Evolutionary conservation across 1,140 invertebrate genomes (phyloP), one percentile per base, ranked within the genome.

Genomic region (Zaprionus capensis): DNA sequence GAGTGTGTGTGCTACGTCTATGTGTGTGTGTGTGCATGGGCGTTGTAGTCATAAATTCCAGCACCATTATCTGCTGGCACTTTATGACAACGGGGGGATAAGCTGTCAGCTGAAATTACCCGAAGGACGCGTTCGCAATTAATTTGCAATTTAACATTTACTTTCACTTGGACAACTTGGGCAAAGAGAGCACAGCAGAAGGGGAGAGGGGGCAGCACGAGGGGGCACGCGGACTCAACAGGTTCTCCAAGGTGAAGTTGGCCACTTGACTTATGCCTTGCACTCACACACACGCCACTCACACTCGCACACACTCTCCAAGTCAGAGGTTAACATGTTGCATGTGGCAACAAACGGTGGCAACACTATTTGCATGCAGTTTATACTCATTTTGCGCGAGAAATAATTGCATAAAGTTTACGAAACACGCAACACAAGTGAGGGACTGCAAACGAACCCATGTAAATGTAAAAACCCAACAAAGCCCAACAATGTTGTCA

Each of bases 231-330:
- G 78, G 81, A 81, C 78, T 78, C 84, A 87, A 87, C 84, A 87
- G 84, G 84, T 87, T 73, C 66, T n/a, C 46, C 84, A 87, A 87
- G 84, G 84, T 79, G 78, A 88, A 78, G 68, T 78, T 88, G 68
- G 53, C 74, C 81, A 81, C 81, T 88, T 84, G 31, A 76, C 66
- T 31, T 74, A 26, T 46, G 17, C 38, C 44, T 11, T 55, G 59
- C 15, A 55, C 38, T 70, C 11, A 57, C 26, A 71, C 38, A 78
- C 68, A 59, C 15, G 12, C 11, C 22, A 15, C 36, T 38, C 14
- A 11, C 57, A 57, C 31, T 62, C 56, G 34, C 77, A 34, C 51
- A 57, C 11, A 1, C 44, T 17, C 44, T 82, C 65, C 62, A 57
- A 46, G 81, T 49, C 68, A 76, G 59, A 66, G 74, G 83, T 74